phyloP scores from a whole-genome alignment of 2,797 vertebrate genomes.

The Pygocentrus nattereri region DNA sequence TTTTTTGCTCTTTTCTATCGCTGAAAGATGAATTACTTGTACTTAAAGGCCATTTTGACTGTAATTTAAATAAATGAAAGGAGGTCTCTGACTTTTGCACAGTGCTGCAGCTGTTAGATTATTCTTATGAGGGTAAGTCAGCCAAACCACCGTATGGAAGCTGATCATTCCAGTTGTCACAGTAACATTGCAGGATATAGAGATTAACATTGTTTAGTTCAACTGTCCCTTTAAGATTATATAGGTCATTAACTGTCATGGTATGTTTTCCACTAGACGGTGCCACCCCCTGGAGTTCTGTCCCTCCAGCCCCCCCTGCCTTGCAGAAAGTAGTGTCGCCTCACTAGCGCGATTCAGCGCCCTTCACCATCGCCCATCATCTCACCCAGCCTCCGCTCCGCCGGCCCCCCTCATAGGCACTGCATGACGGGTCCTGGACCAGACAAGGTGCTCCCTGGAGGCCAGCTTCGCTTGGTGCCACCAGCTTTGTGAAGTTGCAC shows the following conservation, averaged over 20 bases:
- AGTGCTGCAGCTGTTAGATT: neutral
- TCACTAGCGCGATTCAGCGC: constrained; percentile 77
- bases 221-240: neutral
- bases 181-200: neutral
- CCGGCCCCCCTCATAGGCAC: constrained; percentile 66
- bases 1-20: no score
- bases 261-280: constrained; percentile 82
- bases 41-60: no score
- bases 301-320: constrained; percentile 94
- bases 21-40: no score
- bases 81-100: no score
- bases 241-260: constrained; percentile 37
- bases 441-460: constrained; percentile 72
- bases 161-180: neutral
- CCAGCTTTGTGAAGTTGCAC: constrained; percentile 66
- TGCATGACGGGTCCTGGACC: constrained; percentile 75
- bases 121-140: constrained; percentile 5
- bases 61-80: no score
- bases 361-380: constrained; percentile 90
- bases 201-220: constrained; percentile 10
- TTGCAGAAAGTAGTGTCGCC: constrained; percentile 96
- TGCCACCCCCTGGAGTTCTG: constrained; percentile 91
- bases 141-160: neutral
- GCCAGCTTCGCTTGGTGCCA: constrained; percentile 80
- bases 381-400: constrained; percentile 92